Evolutionary conservation across 2,888 invertebrate genomes (phyloP).

Genomic region (Lochmaea crataegi): DNA sequence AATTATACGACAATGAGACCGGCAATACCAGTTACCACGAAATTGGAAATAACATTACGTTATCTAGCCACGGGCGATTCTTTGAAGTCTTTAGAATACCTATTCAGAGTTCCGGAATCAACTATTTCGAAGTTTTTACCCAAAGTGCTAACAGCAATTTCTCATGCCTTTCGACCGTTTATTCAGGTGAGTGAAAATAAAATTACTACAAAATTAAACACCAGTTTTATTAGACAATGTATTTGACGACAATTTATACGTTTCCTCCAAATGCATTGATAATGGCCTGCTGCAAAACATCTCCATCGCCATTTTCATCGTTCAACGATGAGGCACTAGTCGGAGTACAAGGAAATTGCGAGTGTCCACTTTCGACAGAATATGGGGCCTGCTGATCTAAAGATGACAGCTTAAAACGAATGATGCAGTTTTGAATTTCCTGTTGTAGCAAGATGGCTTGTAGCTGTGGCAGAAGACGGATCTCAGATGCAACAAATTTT

Average conservation of each 20-base stretch:
- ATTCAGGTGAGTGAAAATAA: neutral
- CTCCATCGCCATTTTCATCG: slow-evolving; percentile 10
- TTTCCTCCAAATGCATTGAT: too few species aligned
- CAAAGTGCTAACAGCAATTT: slow-evolving; percentile 18
- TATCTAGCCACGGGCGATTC: slow-evolving; percentile 18
- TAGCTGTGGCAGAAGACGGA: slow-evolving; percentile 25
- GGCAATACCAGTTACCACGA: slow-evolving; percentile 20
- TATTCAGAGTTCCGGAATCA: slow-evolving; percentile 21
- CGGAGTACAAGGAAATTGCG: too few species aligned
- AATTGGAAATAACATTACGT: slow-evolving; percentile 23
- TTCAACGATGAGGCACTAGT: neutral
- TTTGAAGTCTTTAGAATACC: slow-evolving; percentile 17
- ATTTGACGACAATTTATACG: neutral
- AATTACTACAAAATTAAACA: too few species aligned
- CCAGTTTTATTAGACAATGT: too few species aligned
- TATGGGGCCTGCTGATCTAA: too few species aligned
- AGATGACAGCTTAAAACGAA: slow-evolving; percentile 8
- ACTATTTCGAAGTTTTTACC: slow-evolving; percentile 21
- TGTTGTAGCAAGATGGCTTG: slow-evolving; percentile 31
- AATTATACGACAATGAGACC: neutral
- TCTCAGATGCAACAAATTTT: too few species aligned
- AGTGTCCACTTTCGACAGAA: too few species aligned
- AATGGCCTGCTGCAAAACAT: neutral
- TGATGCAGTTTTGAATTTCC: slow-evolving; percentile 31
- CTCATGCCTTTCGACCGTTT: slow-evolving; percentile 6